Base-by-base conservation (phyloP, 1,140 invertebrate genomes). In the Zaprionus gabonicus region DNA sequence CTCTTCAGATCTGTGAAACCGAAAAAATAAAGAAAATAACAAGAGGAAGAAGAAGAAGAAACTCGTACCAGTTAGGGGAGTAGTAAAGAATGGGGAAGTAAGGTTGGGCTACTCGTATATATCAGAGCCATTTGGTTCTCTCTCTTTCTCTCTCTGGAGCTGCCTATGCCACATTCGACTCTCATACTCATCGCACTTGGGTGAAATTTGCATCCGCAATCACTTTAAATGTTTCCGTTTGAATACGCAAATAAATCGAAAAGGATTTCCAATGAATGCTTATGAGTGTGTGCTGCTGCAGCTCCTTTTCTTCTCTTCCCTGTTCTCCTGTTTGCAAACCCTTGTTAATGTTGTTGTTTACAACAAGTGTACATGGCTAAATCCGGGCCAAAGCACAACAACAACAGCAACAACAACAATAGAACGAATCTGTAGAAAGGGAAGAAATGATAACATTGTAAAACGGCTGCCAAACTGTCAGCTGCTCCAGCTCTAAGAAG, bases 211-310 rank as follows among this genome's bases (percentile, higher is more conserved):
- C 86, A 90, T 90, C 86, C 86, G 86, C 86, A 90, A 91, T 91
- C 86, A 91, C 86, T 91, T 91, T 91, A 91, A 91, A 86, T 91
- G 86, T 91, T 91, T 91, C 86, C 86, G 86, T 91, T 91, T 91
- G 86, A 91, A 91, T 91, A 91, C 87, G 82, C 86, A 91, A 91
- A 91, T 91, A 91, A 91, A 91, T 91, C 86, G 86, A 91, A 91
- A 91, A 85, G 85, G 85, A 90, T 90, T 85, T 90, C 79, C 81
- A 87, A 88, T 87, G 84, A 87, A 87, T 87, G 84, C 84, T 87
- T 87, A 87, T 87, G 85, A 87, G 85, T 87, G 81, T 87, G 31
- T 12, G 28, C 73, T 62, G 28, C 55, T 62, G 36, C 55, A 41
- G 27, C 38, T n/a, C 46, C 56, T 23, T 2, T 41, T 36, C 15